These are phyloP conservation scores for Cantharis flavilabris DNA, from an alignment of 2,888 invertebrate genomes.

Conservation along the genomic window DNA sequence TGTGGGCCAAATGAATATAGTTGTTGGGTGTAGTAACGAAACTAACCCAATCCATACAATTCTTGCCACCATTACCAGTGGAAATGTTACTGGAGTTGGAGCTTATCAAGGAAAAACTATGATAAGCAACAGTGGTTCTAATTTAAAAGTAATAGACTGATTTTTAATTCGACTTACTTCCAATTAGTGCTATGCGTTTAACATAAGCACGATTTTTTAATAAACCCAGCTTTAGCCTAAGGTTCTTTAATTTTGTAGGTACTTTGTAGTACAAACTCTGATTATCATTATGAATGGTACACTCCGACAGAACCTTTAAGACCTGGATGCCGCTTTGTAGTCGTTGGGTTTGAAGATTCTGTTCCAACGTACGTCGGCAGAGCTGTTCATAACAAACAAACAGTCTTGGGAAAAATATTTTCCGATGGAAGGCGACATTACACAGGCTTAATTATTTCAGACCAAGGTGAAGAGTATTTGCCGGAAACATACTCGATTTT, in stretches of 20 bases:
- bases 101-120: neutral
- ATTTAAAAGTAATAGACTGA: neutral
- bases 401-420: neutral
- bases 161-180: too few relatives aligned
- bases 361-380: neutral
- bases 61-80: neutral
- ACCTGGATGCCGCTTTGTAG: neutral
- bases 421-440: neutral
- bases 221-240: too few relatives aligned
- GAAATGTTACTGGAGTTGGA: neutral
- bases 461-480: neutral
- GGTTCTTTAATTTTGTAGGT: neutral
- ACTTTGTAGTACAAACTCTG: neutral
- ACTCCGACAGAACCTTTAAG: neutral
- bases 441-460: neutral
- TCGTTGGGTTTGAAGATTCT: neutral
- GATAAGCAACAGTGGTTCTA: neutral
- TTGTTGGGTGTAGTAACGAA: neutral
- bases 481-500: neutral
- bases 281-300: neutral
- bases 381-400: neutral
- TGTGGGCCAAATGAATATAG: neutral
- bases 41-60: neutral
- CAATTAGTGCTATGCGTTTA: too few relatives aligned
- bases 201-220: too few relatives aligned